These are phyloP conservation scores for Galemys pyrenaicus DNA, from an alignment of 2,113 vertebrate genomes.

Conservation along the genomic window DNA sequence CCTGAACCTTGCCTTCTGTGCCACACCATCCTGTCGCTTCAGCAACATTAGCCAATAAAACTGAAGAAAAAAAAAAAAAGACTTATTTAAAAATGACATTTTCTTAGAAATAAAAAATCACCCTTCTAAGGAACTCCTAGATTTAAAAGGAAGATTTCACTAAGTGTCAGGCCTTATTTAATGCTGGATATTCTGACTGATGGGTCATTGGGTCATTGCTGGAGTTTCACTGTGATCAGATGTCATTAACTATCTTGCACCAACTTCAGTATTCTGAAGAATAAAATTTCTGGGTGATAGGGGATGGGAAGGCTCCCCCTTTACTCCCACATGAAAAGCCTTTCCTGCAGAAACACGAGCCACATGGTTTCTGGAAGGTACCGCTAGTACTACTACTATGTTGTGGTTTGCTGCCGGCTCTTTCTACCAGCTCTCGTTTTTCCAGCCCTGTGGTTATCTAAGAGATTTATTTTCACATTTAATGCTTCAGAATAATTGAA, in stretches of 20 bases:
- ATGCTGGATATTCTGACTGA: neutral
- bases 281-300: neutral
- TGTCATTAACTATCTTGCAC: neutral
- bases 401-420: neutral
- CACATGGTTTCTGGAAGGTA: neutral
- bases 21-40: too few relatives aligned
- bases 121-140: neutral
- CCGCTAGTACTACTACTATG: too few relatives aligned
- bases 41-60: too few relatives aligned
- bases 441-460: neutral
- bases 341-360: neutral
- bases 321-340: neutral
- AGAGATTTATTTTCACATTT: conserved; percentile 42
- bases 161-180: neutral
- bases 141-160: neutral
- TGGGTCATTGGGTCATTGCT: neutral
- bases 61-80: neutral
- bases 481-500: conserved; percentile 40
- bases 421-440: conserved; percentile 12
- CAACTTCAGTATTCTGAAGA: neutral
- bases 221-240: neutral
- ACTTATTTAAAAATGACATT: neutral
- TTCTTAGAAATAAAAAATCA: neutral
- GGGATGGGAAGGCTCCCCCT: neutral
- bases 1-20: too few relatives aligned